Evolutionary conservation across 2,888 invertebrate genomes (phyloP).

Genomic region (Xestia xanthographa): DNA sequence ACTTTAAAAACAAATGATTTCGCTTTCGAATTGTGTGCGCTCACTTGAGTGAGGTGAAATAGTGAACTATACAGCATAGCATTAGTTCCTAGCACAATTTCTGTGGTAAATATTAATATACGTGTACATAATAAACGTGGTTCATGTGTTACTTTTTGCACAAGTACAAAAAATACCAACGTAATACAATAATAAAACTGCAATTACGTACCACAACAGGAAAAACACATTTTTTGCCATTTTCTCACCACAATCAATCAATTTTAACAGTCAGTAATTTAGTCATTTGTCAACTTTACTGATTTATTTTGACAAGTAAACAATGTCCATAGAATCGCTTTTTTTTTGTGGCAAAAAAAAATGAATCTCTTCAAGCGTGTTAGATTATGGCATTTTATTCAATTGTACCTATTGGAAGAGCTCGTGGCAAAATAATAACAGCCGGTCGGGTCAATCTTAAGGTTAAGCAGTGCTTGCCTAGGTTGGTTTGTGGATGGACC

Average conservation of each 20-base stretch:
- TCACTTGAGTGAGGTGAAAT: neutral
- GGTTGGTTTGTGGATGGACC: too few relatives aligned
- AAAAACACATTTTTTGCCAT: constrained; percentile 27
- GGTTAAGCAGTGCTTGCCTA: too few relatives aligned
- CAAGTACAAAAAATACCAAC: neutral
- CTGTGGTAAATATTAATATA: neutral
- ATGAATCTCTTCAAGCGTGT: neutral
- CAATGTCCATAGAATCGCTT: neutral
- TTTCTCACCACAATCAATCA: constrained; percentile 24
- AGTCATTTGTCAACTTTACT: constrained; percentile 25
- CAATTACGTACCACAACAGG: constrained; percentile 7
- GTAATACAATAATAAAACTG: constrained; percentile 1
- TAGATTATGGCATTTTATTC: neutral
- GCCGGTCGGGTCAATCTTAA: too few relatives aligned
- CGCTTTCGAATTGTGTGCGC: neutral
- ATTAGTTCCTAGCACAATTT: neutral
- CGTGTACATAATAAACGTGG: neutral
- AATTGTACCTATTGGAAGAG: neutral
- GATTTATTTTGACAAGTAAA: neutral
- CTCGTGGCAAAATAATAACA: too few relatives aligned
- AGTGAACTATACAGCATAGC: neutral
- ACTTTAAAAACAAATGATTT: constrained; percentile 13
- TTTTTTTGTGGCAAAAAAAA: neutral
- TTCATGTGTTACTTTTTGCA: neutral
- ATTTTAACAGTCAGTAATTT: constrained; percentile 20